Conservation (phyloP, 2,888 invertebrate species). For the Parochlus steinenii region DNA sequence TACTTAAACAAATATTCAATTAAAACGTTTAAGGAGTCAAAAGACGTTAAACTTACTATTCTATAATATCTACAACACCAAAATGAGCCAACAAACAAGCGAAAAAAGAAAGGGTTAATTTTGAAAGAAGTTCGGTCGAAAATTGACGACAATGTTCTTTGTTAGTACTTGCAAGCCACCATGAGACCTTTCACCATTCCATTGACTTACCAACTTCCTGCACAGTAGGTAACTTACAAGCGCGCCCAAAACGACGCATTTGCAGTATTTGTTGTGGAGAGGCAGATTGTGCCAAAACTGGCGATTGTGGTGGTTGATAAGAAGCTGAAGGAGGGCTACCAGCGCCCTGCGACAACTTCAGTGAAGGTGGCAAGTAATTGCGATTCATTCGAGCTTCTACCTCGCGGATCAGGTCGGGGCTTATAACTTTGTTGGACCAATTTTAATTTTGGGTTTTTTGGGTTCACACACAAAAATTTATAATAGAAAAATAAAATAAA, state of each 20-base stretch:
- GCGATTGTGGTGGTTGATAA: conserved; percentile 23
- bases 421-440: conserved; percentile 47
- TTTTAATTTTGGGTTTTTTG: conserved; percentile 8
- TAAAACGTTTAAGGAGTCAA: neutral
- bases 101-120: too few species aligned
- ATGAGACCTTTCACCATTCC: neutral
- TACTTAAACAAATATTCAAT: neutral
- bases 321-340: conserved; percentile 25
- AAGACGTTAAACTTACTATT: too few species aligned
- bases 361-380: conserved; percentile 56
- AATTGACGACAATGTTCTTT: neutral
- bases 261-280: conserved; percentile 17
- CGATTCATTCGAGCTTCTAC: conserved; percentile 78
- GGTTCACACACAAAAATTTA: neutral
- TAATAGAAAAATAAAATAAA: conserved; percentile 14
- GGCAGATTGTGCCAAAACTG: conserved; percentile 20
- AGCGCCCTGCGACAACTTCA: conserved; percentile 35
- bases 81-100: neutral
- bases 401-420: conserved; percentile 75
- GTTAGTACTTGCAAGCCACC: conserved; percentile 1
- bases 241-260: conserved; percentile 23
- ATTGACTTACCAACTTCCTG: conserved; percentile 55
- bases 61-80: neutral
- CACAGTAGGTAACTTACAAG: conserved; percentile 43
- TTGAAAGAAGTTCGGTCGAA: too few species aligned